These are phyloP conservation scores for Poecile atricapillus DNA, from an alignment of 2,113 vertebrate genomes.

Conservation along the genomic window DNA sequence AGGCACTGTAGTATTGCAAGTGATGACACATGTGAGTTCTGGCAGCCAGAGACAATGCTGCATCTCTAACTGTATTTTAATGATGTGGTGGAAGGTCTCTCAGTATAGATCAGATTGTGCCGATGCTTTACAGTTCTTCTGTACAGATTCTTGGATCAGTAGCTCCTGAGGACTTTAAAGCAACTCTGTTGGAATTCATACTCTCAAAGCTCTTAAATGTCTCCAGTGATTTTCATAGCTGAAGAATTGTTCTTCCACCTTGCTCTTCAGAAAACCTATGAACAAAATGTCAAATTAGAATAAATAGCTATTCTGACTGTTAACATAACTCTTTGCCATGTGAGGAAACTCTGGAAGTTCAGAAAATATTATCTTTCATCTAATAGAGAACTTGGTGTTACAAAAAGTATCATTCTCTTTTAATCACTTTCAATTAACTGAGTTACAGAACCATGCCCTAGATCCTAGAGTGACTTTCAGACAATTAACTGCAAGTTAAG, in stretches of 20 bases:
- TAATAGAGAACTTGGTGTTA: not conserved
- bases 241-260: not conserved
- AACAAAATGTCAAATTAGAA: not conserved
- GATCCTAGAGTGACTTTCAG: not conserved
- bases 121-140: not conserved
- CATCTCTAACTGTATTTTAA: not conserved
- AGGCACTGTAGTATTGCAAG: not conserved
- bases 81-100: not conserved
- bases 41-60: not conserved
- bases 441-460: not conserved
- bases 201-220: not conserved
- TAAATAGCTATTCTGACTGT: not conserved
- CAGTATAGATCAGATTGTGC: not conserved
- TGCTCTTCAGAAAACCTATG: not conserved
- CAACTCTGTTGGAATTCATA: not conserved
- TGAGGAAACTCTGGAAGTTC: not conserved
- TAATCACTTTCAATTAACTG: constrained; percentile 1
- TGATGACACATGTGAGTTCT: not conserved
- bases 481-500: not conserved
- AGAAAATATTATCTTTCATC: not conserved
- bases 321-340: not conserved
- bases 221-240: not conserved
- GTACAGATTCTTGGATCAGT: not conserved
- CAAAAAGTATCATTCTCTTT: not conserved
- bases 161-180: not conserved